These are phyloP conservation scores for Halichoeres trimaculatus DNA, from an alignment of 2,113 vertebrate species.

Conservation along the genomic window DNA sequence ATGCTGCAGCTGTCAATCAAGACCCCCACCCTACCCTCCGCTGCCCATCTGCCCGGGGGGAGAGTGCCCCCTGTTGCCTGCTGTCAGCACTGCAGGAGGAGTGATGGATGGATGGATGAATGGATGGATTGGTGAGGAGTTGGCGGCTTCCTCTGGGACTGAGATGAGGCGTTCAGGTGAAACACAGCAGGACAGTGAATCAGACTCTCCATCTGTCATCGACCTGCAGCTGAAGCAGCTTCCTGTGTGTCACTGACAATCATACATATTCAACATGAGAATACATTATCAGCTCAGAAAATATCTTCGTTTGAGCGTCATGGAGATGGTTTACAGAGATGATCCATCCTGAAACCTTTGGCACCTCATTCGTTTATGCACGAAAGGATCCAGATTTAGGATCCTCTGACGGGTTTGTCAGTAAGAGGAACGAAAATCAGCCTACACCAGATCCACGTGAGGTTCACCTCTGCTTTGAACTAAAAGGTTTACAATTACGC, in stretches of 20 bases:
- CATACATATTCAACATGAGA: not conserved
- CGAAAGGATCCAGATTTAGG: too few relatives aligned
- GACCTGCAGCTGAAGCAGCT: not conserved
- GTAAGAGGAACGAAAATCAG: too few relatives aligned
- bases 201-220: not conserved
- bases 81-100: conserved; percentile 41
- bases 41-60: conserved; percentile 31
- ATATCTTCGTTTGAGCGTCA: not conserved
- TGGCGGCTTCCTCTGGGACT: not conserved
- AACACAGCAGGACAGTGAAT: not conserved
- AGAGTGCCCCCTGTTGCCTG: conserved; percentile 55
- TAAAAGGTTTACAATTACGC: too few relatives aligned
- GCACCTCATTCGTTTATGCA: too few relatives aligned
- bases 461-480: too few relatives aligned
- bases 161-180: not conserved
- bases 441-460: too few relatives aligned
- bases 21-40: conserved; percentile 6
- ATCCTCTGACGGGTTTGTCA: too few relatives aligned
- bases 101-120: not conserved
- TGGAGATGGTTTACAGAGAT: not conserved
- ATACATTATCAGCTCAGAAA: not conserved
- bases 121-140: not conserved
- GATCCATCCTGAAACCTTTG: too few relatives aligned
- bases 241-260: not conserved
- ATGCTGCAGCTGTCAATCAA: conserved; percentile 55